Conservation (phyloP, 2,113 vertebrate species). For the Aspidoscelis tigris region DNA sequence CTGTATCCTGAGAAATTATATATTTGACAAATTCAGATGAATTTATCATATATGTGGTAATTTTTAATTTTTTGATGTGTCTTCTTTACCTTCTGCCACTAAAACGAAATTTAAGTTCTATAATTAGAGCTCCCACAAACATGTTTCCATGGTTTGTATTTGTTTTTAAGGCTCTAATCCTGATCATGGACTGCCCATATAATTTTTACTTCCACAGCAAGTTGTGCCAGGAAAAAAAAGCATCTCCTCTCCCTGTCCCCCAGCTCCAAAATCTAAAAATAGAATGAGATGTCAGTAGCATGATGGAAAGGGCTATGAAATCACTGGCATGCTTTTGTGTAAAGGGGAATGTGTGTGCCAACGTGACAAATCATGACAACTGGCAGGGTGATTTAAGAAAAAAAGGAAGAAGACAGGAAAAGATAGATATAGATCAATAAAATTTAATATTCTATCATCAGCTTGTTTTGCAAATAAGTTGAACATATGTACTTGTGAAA, state of each 20-base stretch:
- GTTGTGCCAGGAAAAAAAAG: not conserved
- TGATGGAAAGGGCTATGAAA: not conserved
- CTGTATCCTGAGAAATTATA: constrained; percentile 19
- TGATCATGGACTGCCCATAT: not conserved
- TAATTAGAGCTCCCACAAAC: constrained; percentile 6
- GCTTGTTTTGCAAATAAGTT: not conserved
- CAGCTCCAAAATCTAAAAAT: not conserved
- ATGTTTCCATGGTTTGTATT: not conserved
- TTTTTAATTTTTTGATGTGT: not conserved
- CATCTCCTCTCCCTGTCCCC: no score
- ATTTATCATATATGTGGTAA: constrained; percentile 34
- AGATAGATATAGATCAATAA: not conserved
- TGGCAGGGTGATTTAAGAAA: not conserved
- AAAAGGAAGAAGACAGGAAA: not conserved
- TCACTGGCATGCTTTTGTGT: not conserved
- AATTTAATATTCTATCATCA: not conserved
- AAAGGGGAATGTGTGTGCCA: not conserved
- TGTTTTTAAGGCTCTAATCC: not conserved
- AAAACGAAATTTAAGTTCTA: constrained; percentile 37
- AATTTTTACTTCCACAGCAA: not conserved
- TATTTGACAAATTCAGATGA: not conserved
- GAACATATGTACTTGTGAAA: not conserved
- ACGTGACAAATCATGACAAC: not conserved
- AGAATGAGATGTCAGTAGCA: not conserved
- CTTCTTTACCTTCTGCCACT: not conserved